Base-by-base conservation (phyloP, 2,113 vertebrate genomes). In the Gambusia holbrooki region DNA sequence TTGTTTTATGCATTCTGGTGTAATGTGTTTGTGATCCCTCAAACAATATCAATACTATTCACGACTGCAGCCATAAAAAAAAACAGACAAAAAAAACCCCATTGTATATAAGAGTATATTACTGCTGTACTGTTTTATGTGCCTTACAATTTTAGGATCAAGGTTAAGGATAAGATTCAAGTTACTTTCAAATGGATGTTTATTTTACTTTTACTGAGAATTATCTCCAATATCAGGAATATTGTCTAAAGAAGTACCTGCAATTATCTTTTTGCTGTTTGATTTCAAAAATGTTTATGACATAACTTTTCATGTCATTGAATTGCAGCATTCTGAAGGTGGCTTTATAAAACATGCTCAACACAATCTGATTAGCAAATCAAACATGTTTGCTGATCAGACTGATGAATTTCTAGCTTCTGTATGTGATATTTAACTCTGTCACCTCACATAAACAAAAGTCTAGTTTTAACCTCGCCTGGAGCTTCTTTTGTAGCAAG, bases 331-430 rank as follows among this genome's bases (percentile, higher is more conserved):
- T 13, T 1, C 28, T n/a, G 61, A 27, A 19, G 30, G 45, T 22
- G 15, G 48, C 10, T 35, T 42, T 28, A 10, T 58, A n/a, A 27
- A 74, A 30, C 8, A 27, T 29, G 48, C n/a, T 60, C 19, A 61
- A 28, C 33, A n/a, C 25, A 66, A 13, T 28, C 27, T 27, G 27
- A 27, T 27, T 27, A 27, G 27, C 19, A 19, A n/a, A 66, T 32
- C 32, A 40, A 66, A 37, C 25, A 74, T 13, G 48, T 10, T 40
- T 42, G 19, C 42, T 10, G 27, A 42, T 11, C 73, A 58, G 62
- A 58, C 13, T 33, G 58, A 37, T 40, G 22, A 62, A 60, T 67
- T 67, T 60, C 61, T 67, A 74, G 48, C 33, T 37, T 10, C n/a
- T 67, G n/a, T 40, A 35, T 62, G 58, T 33, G 8, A n/a, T 37